Evolutionary conservation across 2,797 vertebrate species (phyloP).

Genomic region (Cossypha dichroa): DNA sequence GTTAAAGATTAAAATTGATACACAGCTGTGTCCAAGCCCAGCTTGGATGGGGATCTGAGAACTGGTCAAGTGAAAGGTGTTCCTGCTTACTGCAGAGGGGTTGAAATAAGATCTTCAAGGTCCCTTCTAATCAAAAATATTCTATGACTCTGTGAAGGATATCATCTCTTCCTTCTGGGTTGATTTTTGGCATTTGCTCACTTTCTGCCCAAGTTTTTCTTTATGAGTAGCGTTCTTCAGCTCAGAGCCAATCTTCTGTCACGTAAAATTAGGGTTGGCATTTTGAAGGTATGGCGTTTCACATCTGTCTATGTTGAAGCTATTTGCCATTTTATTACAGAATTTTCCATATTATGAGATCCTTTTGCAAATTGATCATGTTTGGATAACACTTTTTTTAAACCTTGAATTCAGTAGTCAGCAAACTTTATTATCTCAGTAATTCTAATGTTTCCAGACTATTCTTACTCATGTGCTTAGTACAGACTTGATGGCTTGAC

Average conservation of each 20-base stretch:
- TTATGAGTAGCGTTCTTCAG: not conserved
- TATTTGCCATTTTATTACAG: not conserved
- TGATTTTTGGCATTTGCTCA: not conserved
- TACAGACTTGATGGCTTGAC: not conserved
- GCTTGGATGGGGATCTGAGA: not conserved
- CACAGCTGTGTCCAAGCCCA: not conserved
- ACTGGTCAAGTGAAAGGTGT: not conserved
- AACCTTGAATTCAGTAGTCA: not conserved
- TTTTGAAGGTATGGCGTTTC: not conserved
- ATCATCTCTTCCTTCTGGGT: not conserved
- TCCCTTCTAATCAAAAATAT: not conserved
- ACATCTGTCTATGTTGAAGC: not conserved
- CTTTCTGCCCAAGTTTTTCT: not conserved
- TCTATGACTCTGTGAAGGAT: not conserved
- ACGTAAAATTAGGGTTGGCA: rapidly evolving
- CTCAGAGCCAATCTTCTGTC: not conserved
- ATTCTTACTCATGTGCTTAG: not conserved
- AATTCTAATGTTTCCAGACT: not conserved
- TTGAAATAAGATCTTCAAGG: not conserved
- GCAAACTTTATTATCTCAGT: not conserved
- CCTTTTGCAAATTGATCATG: not conserved
- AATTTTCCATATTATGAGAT: not conserved
- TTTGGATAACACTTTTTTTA: not conserved
- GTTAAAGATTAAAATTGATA: not conserved
- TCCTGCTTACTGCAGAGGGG: not conserved